phyloP scores from a whole-genome alignment of 1,140 invertebrate genomes.

The Conus ventricosus region DNA sequence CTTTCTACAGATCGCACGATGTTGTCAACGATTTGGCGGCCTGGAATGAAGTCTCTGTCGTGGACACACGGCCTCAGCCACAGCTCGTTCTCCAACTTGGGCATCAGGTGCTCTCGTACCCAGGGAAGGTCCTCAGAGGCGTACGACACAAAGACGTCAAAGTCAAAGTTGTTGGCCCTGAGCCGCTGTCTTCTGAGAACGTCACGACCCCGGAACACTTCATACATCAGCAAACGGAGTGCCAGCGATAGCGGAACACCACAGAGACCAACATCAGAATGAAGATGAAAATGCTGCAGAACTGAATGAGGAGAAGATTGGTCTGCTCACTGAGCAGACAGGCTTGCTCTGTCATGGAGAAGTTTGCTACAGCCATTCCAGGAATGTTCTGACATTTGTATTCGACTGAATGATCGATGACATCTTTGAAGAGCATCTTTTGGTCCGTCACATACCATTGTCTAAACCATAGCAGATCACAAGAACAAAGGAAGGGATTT shows the following conservation, averaged over 20 bases:
- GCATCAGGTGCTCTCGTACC: slow-evolving; percentile 71
- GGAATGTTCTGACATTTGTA: not conserved
- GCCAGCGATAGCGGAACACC: not conserved
- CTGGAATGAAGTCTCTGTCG: slow-evolving; percentile 58
- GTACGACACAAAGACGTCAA: slow-evolving; percentile 51
- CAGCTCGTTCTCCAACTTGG: slow-evolving; percentile 29
- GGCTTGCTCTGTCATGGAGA: not conserved
- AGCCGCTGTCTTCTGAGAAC: not conserved
- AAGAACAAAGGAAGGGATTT: slow-evolving; percentile 29
- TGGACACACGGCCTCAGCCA: slow-evolving; percentile 55
- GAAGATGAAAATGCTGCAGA: not conserved
- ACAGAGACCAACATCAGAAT: not conserved
- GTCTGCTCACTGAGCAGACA: slow-evolving; percentile 5
- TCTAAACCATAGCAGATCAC: slow-evolving; percentile 26
- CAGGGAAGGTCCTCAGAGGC: slow-evolving; percentile 53
- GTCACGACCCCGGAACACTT: not conserved
- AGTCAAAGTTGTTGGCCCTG: slow-evolving; percentile 22
- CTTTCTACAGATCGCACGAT: slow-evolving; percentile 52
- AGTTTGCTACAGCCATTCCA: not conserved
- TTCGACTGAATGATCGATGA: not conserved
- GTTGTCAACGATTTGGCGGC: slow-evolving; percentile 35
- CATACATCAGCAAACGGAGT: slow-evolving; percentile 19
- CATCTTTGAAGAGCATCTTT: not conserved
- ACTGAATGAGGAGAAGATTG: not conserved
- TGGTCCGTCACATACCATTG: slow-evolving; percentile 13